These are phyloP conservation scores for Pseudomyrmex concolor DNA, from an alignment of 1,140 invertebrate genomes.

Conservation along the genomic window DNA sequence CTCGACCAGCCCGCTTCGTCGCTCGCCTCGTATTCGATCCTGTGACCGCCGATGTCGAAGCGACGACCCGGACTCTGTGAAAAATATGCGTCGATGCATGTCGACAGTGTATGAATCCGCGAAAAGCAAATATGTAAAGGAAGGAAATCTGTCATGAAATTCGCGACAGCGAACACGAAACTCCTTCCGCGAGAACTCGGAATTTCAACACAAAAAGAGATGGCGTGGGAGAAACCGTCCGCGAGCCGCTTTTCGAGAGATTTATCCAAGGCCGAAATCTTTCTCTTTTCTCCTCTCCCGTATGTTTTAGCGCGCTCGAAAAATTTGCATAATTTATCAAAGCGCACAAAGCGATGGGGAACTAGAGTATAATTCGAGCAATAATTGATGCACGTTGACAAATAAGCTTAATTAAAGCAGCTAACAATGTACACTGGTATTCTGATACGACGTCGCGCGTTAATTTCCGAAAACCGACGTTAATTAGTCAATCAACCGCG, in stretches of 20 bases:
- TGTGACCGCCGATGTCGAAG: slow-evolving; percentile 81
- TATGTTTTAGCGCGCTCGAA: not conserved
- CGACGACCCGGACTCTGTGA: slow-evolving; percentile 79
- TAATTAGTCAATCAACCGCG: slow-evolving; percentile 44
- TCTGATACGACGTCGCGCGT: slow-evolving; percentile 14
- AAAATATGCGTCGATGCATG: not conserved
- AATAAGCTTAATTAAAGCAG: slow-evolving; percentile 46
- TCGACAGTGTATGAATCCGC: slow-evolving; percentile 5
- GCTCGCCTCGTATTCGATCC: slow-evolving; percentile 82
- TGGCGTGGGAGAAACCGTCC: not conserved
- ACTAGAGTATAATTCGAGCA: slow-evolving; percentile 2
- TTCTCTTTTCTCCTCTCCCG: not conserved
- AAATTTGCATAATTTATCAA: slow-evolving; percentile 47
- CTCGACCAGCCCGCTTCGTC: slow-evolving; percentile 84
- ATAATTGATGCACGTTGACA: slow-evolving; percentile 41
- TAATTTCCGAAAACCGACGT: slow-evolving; percentile 11
- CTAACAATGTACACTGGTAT: not conserved
- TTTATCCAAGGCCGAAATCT: slow-evolving; percentile 28
- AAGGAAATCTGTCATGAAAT: not conserved
- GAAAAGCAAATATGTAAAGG: not conserved
- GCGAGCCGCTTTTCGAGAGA: not conserved
- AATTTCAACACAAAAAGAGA: not conserved
- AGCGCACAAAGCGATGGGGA: not conserved
- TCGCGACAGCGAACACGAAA: not conserved
- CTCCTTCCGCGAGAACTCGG: not conserved